These are phyloP conservation scores for Pandemis corylana DNA, from an alignment of 2,888 invertebrate species.

Conservation along the genomic window DNA sequence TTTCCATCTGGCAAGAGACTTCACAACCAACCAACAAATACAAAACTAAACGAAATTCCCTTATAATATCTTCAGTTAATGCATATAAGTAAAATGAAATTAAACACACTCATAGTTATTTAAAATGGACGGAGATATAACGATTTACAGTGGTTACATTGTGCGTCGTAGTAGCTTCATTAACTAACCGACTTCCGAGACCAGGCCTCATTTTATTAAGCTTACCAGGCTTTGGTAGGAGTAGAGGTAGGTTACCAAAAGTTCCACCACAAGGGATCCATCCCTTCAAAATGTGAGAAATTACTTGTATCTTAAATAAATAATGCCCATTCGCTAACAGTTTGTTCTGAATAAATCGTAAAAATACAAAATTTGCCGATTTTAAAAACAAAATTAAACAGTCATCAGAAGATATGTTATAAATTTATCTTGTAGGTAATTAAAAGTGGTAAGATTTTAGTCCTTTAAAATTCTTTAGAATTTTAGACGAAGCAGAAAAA, in stretches of 20 bases:
- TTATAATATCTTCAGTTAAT: constrained; percentile 32
- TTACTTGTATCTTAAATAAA: constrained; percentile 50
- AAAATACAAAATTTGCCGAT: constrained; percentile 52
- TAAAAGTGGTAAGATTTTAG: constrained; percentile 52
- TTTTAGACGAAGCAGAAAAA: constrained; percentile 52
- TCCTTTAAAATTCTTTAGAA: constrained; percentile 44
- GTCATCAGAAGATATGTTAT: constrained; percentile 50
- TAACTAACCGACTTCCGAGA: constrained; percentile 36
- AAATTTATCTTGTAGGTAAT: constrained; percentile 49
- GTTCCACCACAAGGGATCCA: constrained; percentile 48
- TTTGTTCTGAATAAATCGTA: constrained; percentile 54
- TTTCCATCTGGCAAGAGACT: neutral
- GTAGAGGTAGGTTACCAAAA: constrained; percentile 32
- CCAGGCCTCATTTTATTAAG: constrained; percentile 34
- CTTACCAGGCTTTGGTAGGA: constrained; percentile 35
- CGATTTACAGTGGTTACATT: constrained; percentile 69
- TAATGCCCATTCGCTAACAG: constrained; percentile 76
- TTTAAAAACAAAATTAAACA: constrained; percentile 47
- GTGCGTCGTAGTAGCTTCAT: constrained; percentile 67
- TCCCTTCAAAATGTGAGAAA: constrained; percentile 56
- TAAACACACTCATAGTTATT: constrained; percentile 55
- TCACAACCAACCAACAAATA: constrained; percentile 24
- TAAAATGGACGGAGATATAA: constrained; percentile 78
- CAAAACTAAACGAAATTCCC: constrained; percentile 9
- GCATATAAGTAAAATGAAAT: constrained; percentile 52